These are phyloP conservation scores for Elegia similella DNA, from an alignment of 2,888 invertebrate genomes.

Conservation along the genomic window DNA sequence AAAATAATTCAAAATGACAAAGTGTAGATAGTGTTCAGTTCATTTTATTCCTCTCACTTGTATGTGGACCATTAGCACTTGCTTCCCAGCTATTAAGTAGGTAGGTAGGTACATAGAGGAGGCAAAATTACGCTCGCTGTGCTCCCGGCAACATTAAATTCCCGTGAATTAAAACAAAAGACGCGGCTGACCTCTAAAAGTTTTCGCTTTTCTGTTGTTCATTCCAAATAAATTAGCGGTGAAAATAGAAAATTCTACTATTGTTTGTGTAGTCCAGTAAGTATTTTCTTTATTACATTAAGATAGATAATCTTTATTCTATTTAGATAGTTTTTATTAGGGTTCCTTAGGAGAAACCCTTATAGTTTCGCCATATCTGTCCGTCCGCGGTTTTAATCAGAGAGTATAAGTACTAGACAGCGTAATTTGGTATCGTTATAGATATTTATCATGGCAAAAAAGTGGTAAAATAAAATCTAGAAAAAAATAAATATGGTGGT, in stretches of 20 bases:
- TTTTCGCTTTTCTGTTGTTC: background rate
- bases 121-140: conserved; percentile 6
- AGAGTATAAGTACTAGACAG: no score
- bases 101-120: no score
- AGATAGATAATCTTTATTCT: no score
- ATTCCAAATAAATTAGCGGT: background rate
- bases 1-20: background rate
- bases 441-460: no score
- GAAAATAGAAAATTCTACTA: background rate
- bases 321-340: no score
- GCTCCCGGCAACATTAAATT: conserved; percentile 1
- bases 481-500: no score
- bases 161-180: conserved; percentile 4
- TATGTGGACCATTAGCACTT: conserved; percentile 7
- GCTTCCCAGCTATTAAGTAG: conserved; percentile 3
- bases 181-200: conserved; percentile 9
- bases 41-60: background rate
- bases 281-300: no score
- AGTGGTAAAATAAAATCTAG: no score
- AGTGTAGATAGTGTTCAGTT: background rate
- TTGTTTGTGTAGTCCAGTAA: background rate
- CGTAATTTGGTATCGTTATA: no score
- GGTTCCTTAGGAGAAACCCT: no score
- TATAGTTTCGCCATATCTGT: no score
- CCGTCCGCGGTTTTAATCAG: no score